Conservation (phyloP, 2,113 vertebrate genomes). For the Chauna torquata region DNA sequence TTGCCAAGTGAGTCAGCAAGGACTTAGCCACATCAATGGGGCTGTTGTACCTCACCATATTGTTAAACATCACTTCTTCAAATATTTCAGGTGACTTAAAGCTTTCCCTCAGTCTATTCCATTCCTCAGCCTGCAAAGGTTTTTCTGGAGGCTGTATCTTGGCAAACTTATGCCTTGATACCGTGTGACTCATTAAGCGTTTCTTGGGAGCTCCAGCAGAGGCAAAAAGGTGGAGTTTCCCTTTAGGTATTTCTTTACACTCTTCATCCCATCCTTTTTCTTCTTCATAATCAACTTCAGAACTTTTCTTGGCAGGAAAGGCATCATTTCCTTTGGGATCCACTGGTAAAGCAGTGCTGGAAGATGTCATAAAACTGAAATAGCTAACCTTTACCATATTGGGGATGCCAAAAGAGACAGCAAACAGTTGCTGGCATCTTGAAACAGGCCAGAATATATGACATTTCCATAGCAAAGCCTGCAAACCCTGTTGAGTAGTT, state of each 20-base stretch:
- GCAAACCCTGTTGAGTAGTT: constrained; percentile 25
- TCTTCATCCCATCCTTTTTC: not conserved
- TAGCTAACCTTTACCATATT: not conserved
- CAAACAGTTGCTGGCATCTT: not conserved
- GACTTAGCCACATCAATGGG: constrained; percentile 87
- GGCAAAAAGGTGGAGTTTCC: constrained; percentile 74
- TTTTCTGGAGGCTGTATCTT: constrained; percentile 70
- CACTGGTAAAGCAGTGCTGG: not conserved
- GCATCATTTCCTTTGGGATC: constrained; percentile 15
- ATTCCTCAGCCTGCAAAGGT: constrained; percentile 82
- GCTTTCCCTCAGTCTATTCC: constrained; percentile 79
- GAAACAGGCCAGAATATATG: not conserved
- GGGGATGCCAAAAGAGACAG: not conserved
- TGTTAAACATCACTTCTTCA: constrained; percentile 78
- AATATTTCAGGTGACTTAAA: constrained; percentile 66
- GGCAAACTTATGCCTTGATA: not conserved
- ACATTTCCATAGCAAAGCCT: constrained; percentile 54
- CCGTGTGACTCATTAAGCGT: constrained; percentile 33
- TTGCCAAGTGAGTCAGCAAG: constrained; percentile 83
- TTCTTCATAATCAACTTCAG: constrained; percentile 1
- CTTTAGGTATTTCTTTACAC: not conserved
- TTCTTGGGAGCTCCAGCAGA: constrained; percentile 83
- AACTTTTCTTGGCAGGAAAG: not conserved
- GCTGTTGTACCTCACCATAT: constrained; percentile 63
- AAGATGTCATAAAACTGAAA: constrained; percentile 42